phyloP scores from a whole-genome alignment of 2,113 vertebrate genomes.

The Zosterops japonicus region DNA sequence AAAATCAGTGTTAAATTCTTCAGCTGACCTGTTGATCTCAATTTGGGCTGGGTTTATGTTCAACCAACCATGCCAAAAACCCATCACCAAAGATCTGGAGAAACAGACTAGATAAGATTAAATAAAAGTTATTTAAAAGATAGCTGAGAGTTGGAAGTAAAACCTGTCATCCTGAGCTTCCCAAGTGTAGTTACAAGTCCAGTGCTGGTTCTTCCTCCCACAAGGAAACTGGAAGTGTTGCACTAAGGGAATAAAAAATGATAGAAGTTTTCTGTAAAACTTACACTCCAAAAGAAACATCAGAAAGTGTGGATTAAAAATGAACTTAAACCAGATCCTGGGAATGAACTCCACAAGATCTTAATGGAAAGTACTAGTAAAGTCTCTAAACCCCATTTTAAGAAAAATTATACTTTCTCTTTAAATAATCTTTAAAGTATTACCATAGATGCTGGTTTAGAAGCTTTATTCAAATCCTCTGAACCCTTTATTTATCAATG shows the following conservation, averaged over 20 bases:
- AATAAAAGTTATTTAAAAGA: not conserved
- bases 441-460: fast-evolving
- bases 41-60: not conserved
- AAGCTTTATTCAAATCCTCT: not conserved
- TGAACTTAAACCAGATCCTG: not conserved
- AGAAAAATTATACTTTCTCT: not conserved
- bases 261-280: not conserved
- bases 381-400: not conserved
- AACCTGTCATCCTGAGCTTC: not conserved
- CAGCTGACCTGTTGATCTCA: not conserved
- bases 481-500: not conserved
- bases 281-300: not conserved
- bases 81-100: not conserved
- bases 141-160: not conserved
- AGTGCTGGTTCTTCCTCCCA: not conserved
- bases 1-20: not conserved
- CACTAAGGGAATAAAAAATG: not conserved
- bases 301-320: not conserved
- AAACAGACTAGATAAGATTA: fast-evolving
- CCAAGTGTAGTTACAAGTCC: not conserved
- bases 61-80: not conserved
- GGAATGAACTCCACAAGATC: not conserved
- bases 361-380: not conserved
- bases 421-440: not conserved
- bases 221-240: not conserved